Conservation (phyloP, 2,797 vertebrate genomes). For the Danio choprae region DNA sequence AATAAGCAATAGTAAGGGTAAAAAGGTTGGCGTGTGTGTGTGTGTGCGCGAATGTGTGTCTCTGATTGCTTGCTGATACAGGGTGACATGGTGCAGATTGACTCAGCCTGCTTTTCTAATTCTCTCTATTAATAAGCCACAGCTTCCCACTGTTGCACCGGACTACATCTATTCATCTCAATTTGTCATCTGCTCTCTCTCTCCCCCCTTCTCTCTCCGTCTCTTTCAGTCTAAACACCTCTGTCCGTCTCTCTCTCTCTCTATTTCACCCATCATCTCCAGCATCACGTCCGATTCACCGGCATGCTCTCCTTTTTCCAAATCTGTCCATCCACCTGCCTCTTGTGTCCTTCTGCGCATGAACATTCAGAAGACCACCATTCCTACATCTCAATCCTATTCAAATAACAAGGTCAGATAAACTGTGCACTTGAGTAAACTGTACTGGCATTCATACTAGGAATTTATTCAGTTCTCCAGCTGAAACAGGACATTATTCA, state of each 20-base stretch:
- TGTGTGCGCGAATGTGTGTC: conserved; percentile 36
- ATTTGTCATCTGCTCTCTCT: conserved; percentile 77
- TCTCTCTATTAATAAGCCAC: conserved; percentile 84
- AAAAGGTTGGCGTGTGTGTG: conserved; percentile 26
- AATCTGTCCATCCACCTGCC: conserved; percentile 19
- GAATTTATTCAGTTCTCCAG: not conserved
- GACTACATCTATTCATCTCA: conserved; percentile 86
- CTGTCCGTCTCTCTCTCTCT: conserved; percentile 57
- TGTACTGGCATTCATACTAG: not conserved
- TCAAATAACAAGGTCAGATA: conserved; percentile 18
- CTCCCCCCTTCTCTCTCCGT: conserved; percentile 47
- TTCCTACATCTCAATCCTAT: conserved; percentile 26
- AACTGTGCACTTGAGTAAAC: not conserved
- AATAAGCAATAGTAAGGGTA: not conserved
- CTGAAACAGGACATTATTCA: not conserved
- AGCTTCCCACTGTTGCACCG: conserved; percentile 74
- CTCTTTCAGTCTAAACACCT: conserved; percentile 34
- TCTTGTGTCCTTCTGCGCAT: conserved; percentile 20
- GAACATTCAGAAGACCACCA: conserved; percentile 63
- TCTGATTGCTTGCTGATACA: conserved; percentile 67
- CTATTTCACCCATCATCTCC: conserved; percentile 14
- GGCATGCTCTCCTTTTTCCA: conserved; percentile 22
- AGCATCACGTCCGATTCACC: conserved; percentile 2
- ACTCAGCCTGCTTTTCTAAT: conserved; percentile 82
- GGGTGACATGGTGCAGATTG: conserved; percentile 72